A percentile compares a stretch with the other conserved stretches of the same genome.
Evolutionary conservation across 1,140 invertebrate species (phyloP).

Genomic region (Trichonephila inaurata): DNA sequence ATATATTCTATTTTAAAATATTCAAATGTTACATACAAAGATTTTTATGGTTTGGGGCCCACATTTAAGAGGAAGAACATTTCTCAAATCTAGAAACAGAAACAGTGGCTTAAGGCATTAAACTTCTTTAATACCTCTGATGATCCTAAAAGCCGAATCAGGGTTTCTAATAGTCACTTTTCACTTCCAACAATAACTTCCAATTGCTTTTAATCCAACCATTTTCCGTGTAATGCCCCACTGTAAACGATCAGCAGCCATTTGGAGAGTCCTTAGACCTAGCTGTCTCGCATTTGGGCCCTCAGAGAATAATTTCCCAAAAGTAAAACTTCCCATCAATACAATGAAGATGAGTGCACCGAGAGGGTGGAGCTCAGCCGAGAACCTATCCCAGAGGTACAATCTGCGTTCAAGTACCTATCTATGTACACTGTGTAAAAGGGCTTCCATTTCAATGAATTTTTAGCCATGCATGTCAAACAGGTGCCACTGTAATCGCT

Average conservation of each 20-base stretch:
- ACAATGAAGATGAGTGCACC: conserved; percentile 48
- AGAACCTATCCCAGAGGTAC: background rate
- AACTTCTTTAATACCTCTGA: background rate
- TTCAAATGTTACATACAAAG: too few species aligned
- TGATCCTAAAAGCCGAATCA: conserved; percentile 4
- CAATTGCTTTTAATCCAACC: conserved; percentile 28
- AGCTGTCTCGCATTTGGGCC: background rate
- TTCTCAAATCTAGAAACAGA: background rate
- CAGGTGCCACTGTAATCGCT: conserved; percentile 46
- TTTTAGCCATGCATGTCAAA: conserved; percentile 44
- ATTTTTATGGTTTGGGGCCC: too few species aligned
- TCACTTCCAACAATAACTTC: conserved; percentile 25
- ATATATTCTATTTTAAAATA: too few species aligned
- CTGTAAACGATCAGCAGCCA: conserved; percentile 19
- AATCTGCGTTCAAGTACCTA: conserved; percentile 19
- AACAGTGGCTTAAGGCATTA: background rate
- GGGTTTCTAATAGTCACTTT: conserved; percentile 16
- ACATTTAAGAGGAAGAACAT: too few species aligned
- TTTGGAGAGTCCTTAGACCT: conserved; percentile 8
- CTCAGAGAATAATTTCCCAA: conserved; percentile 29
- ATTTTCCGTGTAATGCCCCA: conserved; percentile 20
- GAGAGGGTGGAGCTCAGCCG: conserved; percentile 23
- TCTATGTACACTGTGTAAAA: conserved; percentile 21
- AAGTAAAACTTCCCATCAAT: conserved; percentile 6
- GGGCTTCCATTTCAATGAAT: conserved; percentile 34